Base-by-base conservation (phyloP, 2,888 invertebrate genomes). In the Ceramica pisi region DNA sequence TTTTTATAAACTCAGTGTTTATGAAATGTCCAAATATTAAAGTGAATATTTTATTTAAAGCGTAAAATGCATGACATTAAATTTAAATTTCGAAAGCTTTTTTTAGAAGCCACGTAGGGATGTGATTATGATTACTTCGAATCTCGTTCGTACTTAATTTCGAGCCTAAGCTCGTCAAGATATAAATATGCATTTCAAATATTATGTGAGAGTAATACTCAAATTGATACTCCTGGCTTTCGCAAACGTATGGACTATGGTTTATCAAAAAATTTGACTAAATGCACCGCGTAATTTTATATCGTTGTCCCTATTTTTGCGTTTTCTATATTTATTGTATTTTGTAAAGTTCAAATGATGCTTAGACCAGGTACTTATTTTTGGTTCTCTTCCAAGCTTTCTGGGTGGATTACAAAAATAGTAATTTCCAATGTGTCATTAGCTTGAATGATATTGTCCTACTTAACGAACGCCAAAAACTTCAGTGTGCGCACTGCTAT, bases 1-100 rank as follows among this genome's bases (percentile, higher is more conserved):
- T 46, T 46, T 46, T 46, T 46, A 46, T 46, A 46, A 46, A 19
- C 46, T 19, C 46, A 46, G 6, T 46, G 19, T 1, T 19, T 0
- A 9, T 19, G 14, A 19, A 23, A 35, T 31, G 31, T 64, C 21
- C 44, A 21, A 44, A 44, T 63, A 38, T 38, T 23, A 1, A 9
- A 66, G 2, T 19, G 1, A 31, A 19, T 19, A 66, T 66, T 35
- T 19, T 16, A 48, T 46, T 62, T 19, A 1, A 9, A 14, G 14
- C 31, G 1, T 46, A 9, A 66, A 65, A 46, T 19, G 14, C 65
- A 31, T 31, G 65, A 19, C 21, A 35, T 46, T 35, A n/a, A 10
- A 48, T 67, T 66, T n/a, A 8, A 19, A 67, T 66, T 66, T 66
- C 10, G 38, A 23, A 38, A 7, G 12, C 3, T 50, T 1, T 14